Percentiles rank a stretch among this genome's conserved stretches.
Conservation (phyloP, 2,797 vertebrate genomes). For the Enteromius viviparus region DNA sequence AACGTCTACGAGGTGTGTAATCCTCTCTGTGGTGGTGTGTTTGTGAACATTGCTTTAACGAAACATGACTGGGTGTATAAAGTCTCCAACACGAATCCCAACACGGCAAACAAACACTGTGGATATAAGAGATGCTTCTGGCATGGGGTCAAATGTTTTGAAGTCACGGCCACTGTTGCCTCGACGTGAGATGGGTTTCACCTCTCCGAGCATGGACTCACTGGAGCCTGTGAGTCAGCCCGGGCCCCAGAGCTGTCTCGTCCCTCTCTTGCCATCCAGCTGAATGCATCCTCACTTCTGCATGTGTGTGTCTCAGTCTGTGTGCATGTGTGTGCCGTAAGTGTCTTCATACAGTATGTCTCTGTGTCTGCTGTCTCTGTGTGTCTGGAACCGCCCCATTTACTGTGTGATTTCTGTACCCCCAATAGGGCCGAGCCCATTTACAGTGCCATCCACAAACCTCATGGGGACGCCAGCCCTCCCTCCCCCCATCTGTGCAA, state of each 20-base stretch:
- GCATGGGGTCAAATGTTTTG: conserved; percentile 39
- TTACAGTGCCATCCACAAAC: conserved; percentile 87
- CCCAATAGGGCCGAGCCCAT: conserved; percentile 79
- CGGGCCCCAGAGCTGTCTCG: conserved; percentile 37
- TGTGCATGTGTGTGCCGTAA: conserved; percentile 52
- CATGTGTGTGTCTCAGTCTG: conserved; percentile 50
- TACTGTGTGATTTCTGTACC: conserved; percentile 84
- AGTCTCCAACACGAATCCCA: conserved; percentile 45
- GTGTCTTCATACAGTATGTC: conserved; percentile 68
- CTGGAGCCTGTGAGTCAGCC: conserved; percentile 49
- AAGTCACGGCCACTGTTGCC: conserved; percentile 35
- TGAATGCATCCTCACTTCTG: conserved; percentile 52
- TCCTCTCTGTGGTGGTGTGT: conserved; percentile 49
- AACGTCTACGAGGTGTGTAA: conserved; percentile 44
- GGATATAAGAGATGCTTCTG: conserved; percentile 45
- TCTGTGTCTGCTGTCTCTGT: conserved; percentile 70
- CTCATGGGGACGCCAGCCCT: conserved; percentile 78
- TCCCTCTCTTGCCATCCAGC: conserved; percentile 41
- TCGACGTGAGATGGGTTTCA: conserved; percentile 50
- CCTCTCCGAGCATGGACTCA: conserved; percentile 35
- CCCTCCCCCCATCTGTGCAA: conserved; percentile 72
- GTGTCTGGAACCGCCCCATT: conserved; percentile 76
- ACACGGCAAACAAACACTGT: conserved; percentile 30
- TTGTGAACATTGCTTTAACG: conserved; percentile 47
- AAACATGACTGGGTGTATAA: conserved; percentile 23